Evolutionary conservation across 2,113 vertebrate species (phyloP), one percentile per base, ranked within the genome.

Genomic region (Ophthalmolycus amberensis): DNA sequence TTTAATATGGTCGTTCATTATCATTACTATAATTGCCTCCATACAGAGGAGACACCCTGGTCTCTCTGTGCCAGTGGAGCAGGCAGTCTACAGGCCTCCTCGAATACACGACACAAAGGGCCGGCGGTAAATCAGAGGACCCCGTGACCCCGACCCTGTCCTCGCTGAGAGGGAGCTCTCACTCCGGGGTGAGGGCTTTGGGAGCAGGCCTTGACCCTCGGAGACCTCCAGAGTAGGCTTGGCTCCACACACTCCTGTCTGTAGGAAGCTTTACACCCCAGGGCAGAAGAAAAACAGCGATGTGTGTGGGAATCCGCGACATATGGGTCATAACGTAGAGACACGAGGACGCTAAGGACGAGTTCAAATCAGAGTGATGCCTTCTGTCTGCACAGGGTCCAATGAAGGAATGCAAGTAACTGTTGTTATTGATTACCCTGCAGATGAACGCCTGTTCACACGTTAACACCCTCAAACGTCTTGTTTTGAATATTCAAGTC

Each of bases 251-350:
- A 74, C 93, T 88, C 82, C 88, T 80, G 87, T 88, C 87, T 90
- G 89, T 85, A 88, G 87, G 87, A 88, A 91, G 85, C 79, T 52
- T 68, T 71, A 82, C 74, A 88, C 79, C 88, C 88, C 79, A 52
- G 78, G 86, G 89, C 82, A 75, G 14, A 73, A 77, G 67, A 67
- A 48, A 25, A 20, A 67, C 72, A 73, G 80, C 90, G 56, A 90
- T 82, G 93, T 95, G 94, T 95, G 95, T 95, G 94, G 94, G 95
- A 95, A 95, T 95, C 88, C 90, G 86, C 34, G 78, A 86, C 93
- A 92, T 94, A 92, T 91, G 94, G 93, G 82, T 58, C 59, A 56
- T 73, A 83, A 90, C 78, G 78, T 74, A 65, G 91, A 80, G 76
- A 79, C 83, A 82, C 78, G 63, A 56, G 71, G 71, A 87, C 29